Conservation (phyloP, 1,140 invertebrate species). For the Maconellicoccus hirsutus region DNA sequence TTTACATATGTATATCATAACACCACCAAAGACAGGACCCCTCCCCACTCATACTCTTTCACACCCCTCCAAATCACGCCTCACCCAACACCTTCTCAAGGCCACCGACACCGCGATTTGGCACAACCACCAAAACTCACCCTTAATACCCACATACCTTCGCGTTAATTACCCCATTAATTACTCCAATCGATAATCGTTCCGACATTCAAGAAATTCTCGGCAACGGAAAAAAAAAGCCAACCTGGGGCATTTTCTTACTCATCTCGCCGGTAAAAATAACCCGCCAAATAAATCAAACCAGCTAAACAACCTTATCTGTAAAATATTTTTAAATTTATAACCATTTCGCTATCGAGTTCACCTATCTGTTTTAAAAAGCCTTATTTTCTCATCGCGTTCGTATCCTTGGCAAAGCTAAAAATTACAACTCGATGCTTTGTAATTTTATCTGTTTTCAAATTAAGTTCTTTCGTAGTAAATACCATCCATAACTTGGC, state of each 20-base stretch:
- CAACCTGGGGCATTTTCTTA: no score
- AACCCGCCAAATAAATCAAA: not conserved
- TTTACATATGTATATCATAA: no score
- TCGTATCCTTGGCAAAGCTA: not conserved
- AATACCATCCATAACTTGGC: not conserved
- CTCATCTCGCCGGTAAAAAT: no score
- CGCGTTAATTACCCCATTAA: slow-evolving; percentile 5
- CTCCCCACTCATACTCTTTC: no score
- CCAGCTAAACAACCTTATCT: not conserved
- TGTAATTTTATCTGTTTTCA: not conserved
- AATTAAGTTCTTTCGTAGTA: not conserved
- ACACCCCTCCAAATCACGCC: no score
- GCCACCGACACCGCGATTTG: no score
- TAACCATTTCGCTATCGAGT: not conserved
- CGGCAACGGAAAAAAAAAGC: not conserved
- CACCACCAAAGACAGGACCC: no score
- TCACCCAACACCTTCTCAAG: no score
- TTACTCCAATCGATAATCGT: not conserved
- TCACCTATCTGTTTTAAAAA: not conserved
- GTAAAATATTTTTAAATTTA: slow-evolving; percentile 3
- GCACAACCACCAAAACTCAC: no score
- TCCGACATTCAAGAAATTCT: not conserved
- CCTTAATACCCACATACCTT: no score
- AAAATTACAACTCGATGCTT: slow-evolving; percentile 5
- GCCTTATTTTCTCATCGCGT: not conserved